phyloP scores from a whole-genome alignment of 2,113 vertebrate genomes.

The Ia io region DNA sequence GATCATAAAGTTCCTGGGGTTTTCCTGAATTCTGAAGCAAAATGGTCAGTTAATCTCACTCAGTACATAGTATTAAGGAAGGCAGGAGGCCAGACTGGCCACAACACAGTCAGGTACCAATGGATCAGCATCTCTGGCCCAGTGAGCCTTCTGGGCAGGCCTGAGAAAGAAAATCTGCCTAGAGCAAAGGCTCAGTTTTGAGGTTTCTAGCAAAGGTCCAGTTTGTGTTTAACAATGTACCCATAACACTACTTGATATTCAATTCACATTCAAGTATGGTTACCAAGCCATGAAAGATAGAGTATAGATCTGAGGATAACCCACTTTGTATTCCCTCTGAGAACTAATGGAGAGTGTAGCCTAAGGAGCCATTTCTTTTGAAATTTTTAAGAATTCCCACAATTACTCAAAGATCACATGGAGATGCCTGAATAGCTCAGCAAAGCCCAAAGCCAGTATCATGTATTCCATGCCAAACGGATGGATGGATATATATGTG shows the following conservation, averaged over 20 bases:
- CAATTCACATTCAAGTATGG: not conserved
- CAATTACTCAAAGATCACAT: not conserved
- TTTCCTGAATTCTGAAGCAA: conserved; percentile 41
- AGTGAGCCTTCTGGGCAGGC: not conserved
- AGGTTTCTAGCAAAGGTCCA: not conserved
- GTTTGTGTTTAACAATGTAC: conserved; percentile 30
- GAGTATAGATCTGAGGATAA: conserved; percentile 17
- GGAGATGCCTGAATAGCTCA: not conserved
- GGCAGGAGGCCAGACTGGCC: not conserved
- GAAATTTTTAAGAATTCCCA: conserved; percentile 37
- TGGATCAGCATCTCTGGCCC: not conserved
- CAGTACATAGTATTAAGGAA: not conserved
- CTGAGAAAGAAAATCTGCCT: not conserved
- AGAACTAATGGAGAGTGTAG: conserved; percentile 30
- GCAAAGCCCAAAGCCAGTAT: not conserved
- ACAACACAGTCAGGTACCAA: not conserved
- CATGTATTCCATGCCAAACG: not conserved
- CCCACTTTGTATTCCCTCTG: conserved; percentile 47
- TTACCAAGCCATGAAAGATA: not conserved
- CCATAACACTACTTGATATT: conserved; percentile 20
- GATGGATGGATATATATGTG: not conserved
- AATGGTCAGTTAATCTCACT: conserved; percentile 15
- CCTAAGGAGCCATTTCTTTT: conserved; percentile 19
- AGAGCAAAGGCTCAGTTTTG: not conserved
- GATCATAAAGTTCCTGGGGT: conserved; percentile 26